Conservation (phyloP, 1,140 invertebrate genomes). For the Bombus polaris region DNA sequence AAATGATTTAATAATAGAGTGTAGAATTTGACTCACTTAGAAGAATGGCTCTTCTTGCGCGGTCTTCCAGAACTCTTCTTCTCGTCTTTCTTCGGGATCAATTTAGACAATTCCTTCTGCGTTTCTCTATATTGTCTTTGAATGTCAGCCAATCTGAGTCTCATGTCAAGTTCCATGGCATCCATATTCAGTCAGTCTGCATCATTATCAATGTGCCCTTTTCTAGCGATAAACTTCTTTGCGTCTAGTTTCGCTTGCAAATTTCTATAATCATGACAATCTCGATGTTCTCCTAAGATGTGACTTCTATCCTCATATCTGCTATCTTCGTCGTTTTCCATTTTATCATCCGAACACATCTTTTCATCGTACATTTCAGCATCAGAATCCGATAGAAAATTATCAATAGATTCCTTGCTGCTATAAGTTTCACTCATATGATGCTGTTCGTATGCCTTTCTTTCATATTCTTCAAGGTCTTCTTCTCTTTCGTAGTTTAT, state of each 20-base stretch:
- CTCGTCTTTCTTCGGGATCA: constrained; percentile 84
- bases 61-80: constrained; percentile 72
- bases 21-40: constrained; percentile 67
- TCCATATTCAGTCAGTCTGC: constrained; percentile 86
- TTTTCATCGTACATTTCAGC: constrained; percentile 50
- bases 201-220: constrained; percentile 72
- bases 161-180: constrained; percentile 90
- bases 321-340: not conserved
- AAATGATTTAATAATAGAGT: not conserved
- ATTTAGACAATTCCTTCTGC: constrained; percentile 89
- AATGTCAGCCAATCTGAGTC: constrained; percentile 89
- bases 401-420: constrained; percentile 11
- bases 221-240: constrained; percentile 79
- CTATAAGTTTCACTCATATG: not conserved
- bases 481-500: not conserved
- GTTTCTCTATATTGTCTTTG: constrained; percentile 92
- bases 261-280: constrained; percentile 78
- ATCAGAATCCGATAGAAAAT: constrained; percentile 69
- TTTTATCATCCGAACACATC: constrained; percentile 21
- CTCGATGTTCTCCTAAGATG: constrained; percentile 29
- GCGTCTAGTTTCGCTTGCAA: constrained; percentile 80
- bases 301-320: not conserved
- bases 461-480: not conserved
- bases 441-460: not conserved
- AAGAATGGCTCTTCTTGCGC: constrained; percentile 78